These are phyloP conservation scores for Mesorhabditis spiculigera DNA, from an alignment of 2,888 invertebrate genomes.

Conservation along the genomic window DNA sequence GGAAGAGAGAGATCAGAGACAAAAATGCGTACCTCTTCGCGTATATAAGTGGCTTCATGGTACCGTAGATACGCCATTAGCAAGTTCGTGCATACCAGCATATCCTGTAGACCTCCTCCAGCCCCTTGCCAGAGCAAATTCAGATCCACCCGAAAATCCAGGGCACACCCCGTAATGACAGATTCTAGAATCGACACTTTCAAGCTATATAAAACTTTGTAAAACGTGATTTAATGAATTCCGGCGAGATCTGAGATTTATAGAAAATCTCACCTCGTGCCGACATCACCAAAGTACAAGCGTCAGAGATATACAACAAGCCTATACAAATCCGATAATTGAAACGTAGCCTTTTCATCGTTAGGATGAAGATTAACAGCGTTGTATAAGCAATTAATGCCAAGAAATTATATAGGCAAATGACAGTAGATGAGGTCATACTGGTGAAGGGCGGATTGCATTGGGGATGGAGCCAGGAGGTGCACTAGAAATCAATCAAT, in stretches of 20 bases:
- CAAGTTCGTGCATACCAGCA: not conserved
- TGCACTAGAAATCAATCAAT: not conserved
- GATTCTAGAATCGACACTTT: not conserved
- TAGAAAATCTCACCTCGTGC: not conserved
- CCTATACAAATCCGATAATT: not conserved
- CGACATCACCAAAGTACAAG: not conserved
- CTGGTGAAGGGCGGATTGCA: not conserved
- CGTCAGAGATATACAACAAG: not conserved
- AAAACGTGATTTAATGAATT: too few relatives aligned
- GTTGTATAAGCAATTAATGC: not conserved
- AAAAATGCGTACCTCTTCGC: not conserved
- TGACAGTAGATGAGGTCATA: not conserved
- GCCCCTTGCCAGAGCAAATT: not conserved
- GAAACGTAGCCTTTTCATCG: not conserved
- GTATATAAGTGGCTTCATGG: not conserved
- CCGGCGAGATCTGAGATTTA: too few relatives aligned
- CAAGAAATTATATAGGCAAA: not conserved
- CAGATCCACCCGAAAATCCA: not conserved
- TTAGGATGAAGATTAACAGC: not conserved
- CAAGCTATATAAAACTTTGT: too few relatives aligned
- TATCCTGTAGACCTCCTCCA: not conserved
- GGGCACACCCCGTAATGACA: not conserved
- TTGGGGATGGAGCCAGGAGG: slow-evolving; percentile 5
- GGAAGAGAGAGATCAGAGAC: not conserved
- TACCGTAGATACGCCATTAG: not conserved